phyloP scores from a whole-genome alignment of 2,888 invertebrate species.

The Melipona beecheii region DNA sequence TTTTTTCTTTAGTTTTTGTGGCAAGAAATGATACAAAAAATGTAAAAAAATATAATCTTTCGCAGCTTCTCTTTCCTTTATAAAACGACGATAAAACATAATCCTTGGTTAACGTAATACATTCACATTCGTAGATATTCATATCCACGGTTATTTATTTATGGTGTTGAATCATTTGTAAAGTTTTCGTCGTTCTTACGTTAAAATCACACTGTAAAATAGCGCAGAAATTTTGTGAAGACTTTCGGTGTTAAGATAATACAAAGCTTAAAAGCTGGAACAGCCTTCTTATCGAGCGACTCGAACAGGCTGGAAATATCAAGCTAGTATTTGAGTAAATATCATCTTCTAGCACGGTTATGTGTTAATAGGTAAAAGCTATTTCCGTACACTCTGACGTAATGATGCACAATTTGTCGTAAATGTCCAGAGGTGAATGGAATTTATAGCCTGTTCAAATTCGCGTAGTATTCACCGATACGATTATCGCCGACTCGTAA shows the following conservation, averaged over 20 bases:
- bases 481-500: neutral
- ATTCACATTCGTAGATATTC: neutral
- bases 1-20: neutral
- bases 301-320: constrained; percentile 23
- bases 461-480: neutral
- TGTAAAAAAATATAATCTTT: neutral
- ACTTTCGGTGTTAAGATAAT: neutral
- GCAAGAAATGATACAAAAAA: neutral
- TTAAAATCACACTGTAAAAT: too few relatives aligned
- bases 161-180: neutral
- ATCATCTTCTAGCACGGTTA: constrained; percentile 9
- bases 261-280: neutral
- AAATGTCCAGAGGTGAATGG: neutral
- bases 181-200: too few relatives aligned
- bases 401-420: constrained; percentile 12
- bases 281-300: neutral
- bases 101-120: too few relatives aligned
- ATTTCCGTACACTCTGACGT: constrained; percentile 5
- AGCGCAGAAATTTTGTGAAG: neutral
- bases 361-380: constrained; percentile 17
- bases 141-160: neutral
- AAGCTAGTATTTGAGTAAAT: constrained; percentile 31
- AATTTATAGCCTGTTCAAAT: neutral
- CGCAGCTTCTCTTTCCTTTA: neutral
- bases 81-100: neutral